A percentile compares a stretch with the other conserved stretches of the same genome.
Evolutionary conservation across 2,888 invertebrate genomes (phyloP).

Genomic region (Gibbula magus): DNA sequence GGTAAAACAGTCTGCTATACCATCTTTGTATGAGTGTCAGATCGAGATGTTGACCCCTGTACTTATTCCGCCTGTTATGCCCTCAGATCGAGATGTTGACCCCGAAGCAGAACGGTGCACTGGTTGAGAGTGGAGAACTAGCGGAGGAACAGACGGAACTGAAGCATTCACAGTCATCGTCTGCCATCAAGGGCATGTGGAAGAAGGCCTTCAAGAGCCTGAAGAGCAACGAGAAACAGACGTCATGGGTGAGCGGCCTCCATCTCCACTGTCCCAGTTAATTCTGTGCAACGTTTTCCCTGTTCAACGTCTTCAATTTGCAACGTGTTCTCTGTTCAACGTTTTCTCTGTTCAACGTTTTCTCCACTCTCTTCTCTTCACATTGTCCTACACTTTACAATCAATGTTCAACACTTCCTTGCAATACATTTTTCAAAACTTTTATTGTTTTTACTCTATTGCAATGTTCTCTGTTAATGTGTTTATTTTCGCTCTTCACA

Average conservation of each 20-base stretch:
- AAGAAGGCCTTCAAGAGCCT: constrained; percentile 96
- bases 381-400: no score
- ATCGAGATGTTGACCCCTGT: no score
- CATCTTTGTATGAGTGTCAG: no score
- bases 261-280: neutral
- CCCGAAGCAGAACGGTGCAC: constrained; percentile 70
- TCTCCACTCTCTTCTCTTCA: no score
- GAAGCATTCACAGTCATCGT: constrained; percentile 45
- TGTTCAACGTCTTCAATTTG: neutral
- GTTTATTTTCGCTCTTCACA: no score
- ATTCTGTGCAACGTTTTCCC: neutral
- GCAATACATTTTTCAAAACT: no score
- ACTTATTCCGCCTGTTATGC: neutral
- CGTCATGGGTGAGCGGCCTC: constrained; percentile 49
- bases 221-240: constrained; percentile 62
- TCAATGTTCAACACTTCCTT: no score
- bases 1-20: no score
- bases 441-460: no score
- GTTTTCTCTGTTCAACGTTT: no score
- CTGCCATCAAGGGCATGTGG: constrained; percentile 94
- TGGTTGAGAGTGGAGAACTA: constrained; percentile 53
- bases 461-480: no score
- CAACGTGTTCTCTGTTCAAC: neutral
- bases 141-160: constrained; percentile 46
- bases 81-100: constrained; percentile 71